These are phyloP conservation scores for Dreissena polymorpha DNA, from an alignment of 1,140 invertebrate genomes.

Conservation along the genomic window DNA sequence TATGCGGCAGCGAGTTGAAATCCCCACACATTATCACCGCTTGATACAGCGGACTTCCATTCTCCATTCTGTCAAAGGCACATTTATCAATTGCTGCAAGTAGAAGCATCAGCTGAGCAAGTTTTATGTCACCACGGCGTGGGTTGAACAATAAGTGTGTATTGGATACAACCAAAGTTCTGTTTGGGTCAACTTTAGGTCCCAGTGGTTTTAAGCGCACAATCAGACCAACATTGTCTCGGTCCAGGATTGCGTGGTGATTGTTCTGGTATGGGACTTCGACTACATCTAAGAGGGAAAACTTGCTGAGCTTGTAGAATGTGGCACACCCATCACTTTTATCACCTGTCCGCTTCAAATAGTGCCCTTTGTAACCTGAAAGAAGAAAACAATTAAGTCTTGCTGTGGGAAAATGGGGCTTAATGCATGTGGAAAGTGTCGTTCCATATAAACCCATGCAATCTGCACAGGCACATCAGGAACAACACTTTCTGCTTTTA, in stretches of 20 bases:
- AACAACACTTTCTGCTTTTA: no score
- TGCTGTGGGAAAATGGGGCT: no score
- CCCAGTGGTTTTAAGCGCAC: conserved; percentile 83
- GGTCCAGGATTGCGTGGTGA: conserved; percentile 83
- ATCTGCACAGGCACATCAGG: no score
- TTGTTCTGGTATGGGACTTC: conserved; percentile 84
- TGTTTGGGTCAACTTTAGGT: not conserved
- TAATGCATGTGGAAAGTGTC: no score
- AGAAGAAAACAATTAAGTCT: conserved; percentile 37
- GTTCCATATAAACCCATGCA: no score
- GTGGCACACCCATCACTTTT: conserved; percentile 92
- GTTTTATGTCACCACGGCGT: conserved; percentile 90
- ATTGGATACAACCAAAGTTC: conserved; percentile 88
- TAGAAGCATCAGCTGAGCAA: conserved; percentile 90
- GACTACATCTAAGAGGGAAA: conserved; percentile 82
- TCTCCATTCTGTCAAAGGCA: conserved; percentile 32
- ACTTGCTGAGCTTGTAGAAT: conserved; percentile 85
- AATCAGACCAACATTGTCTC: conserved; percentile 93
- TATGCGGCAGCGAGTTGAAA: conserved; percentile 90
- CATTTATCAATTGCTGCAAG: conserved; percentile 88
- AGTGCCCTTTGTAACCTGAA: conserved; percentile 85
- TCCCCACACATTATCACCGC: conserved; percentile 94
- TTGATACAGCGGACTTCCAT: conserved; percentile 80
- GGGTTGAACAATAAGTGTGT: conserved; percentile 98
- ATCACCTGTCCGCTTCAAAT: conserved; percentile 87